These are phyloP conservation scores for Neogobius melanostomus DNA, from an alignment of 2,113 vertebrate genomes.

Conservation along the genomic window DNA sequence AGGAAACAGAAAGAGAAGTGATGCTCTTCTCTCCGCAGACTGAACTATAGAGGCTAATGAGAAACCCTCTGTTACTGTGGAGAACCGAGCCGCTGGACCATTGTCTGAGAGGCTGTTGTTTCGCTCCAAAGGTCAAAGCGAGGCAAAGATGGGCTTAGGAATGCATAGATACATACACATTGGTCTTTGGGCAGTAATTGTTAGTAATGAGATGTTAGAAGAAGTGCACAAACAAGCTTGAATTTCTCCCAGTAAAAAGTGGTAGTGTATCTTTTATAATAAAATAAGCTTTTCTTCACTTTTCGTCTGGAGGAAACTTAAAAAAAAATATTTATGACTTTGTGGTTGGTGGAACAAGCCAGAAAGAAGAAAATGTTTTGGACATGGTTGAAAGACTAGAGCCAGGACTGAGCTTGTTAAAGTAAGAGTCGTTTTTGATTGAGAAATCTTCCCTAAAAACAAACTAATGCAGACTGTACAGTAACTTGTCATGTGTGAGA, in stretches of 20 bases:
- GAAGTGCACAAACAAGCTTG: background rate
- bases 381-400: too few relatives aligned
- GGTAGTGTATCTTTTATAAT: background rate
- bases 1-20: slow-evolving; percentile 15
- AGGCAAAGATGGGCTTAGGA: slow-evolving; percentile 28
- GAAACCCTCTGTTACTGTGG: slow-evolving; percentile 59
- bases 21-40: slow-evolving; percentile 35
- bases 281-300: too few relatives aligned
- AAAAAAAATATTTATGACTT: too few relatives aligned
- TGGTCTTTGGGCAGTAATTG: slow-evolving; percentile 29
- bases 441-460: too few relatives aligned
- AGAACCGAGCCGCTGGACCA: slow-evolving; percentile 36
- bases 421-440: too few relatives aligned
- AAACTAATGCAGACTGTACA: too few relatives aligned
- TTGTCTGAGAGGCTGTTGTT: slow-evolving; percentile 51
- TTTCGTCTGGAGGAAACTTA: too few relatives aligned
- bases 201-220: slow-evolving; percentile 17
- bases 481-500: too few relatives aligned
- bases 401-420: too few relatives aligned
- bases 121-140: slow-evolving; percentile 52
- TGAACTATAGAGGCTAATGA: slow-evolving; percentile 54
- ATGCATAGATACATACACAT: slow-evolving; percentile 18
- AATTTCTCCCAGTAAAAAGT: background rate
- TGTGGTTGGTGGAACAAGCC: too few relatives aligned
- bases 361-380: too few relatives aligned